Evolutionary conservation across 2,888 invertebrate genomes (phyloP), one percentile per base, ranked within the genome.

Genomic region (Chalcis sispes): DNA sequence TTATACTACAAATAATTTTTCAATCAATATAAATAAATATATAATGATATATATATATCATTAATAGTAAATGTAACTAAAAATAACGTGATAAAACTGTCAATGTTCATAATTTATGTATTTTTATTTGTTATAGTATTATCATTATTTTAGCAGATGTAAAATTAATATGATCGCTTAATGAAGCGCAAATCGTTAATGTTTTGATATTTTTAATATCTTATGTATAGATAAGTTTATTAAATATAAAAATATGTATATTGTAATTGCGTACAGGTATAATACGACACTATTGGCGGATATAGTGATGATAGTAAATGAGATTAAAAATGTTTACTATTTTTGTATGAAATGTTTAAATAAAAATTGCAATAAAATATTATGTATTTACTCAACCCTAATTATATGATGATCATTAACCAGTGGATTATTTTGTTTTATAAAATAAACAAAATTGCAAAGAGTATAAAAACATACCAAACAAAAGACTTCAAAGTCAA

Each of bases 331-430:
- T 50, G 40, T 58, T 10, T 25, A 18, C 42, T 72, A 72, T 72
- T 65, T 72, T 72, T 72, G 27, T 72, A 64, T 64, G 27, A 62
- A 71, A 71, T 42, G 40, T 52, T 62, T n/a, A 52, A 71, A 64
- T 72, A 61, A 72, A 72, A 65, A 29, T 50, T 48, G 56, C 65
- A 20, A 65, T 36, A 72, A 32, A 18, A 50, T 20, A 20, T 50
- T 42, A n/a, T n/a, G n/a, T n/a, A n/a, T n/a, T n/a, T n/a, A n/a
- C n/a, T n/a, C n/a, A n/a, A n/a, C n/a, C n/a, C n/a, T n/a, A n/a
- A n/a, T n/a, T n/a, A n/a, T n/a, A n/a, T n/a, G n/a, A n/a, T n/a
- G n/a, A n/a, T n/a, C n/a, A n/a, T n/a, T n/a, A n/a, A n/a, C n/a
- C n/a, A n/a, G n/a, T n/a, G n/a, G n/a, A n/a, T n/a, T n/a, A n/a